These are phyloP conservation scores for Harpalus rubripes DNA, from an alignment of 2,888 invertebrate genomes.

Conservation along the genomic window DNA sequence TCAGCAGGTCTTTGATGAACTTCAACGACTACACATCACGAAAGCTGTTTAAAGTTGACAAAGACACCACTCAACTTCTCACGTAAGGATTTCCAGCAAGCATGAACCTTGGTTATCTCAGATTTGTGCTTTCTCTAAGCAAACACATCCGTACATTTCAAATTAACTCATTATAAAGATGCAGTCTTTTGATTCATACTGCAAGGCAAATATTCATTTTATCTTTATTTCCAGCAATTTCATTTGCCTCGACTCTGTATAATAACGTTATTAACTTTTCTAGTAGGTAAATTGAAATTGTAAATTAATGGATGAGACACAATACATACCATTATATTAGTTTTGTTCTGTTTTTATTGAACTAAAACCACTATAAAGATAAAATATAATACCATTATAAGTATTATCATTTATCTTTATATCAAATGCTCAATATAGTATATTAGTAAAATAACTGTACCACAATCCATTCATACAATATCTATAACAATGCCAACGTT, in stretches of 20 bases:
- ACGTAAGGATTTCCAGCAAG: conserved; percentile 82
- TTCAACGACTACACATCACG: conserved; percentile 95
- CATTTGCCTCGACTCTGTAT: background rate
- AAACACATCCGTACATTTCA: conserved; percentile 9
- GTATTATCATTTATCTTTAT: background rate
- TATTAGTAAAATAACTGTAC: background rate
- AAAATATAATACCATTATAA: background rate
- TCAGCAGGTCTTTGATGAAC: conserved; percentile 92
- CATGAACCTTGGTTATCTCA: conserved; percentile 6
- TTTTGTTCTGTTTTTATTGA: background rate
- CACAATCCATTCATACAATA: too few species aligned
- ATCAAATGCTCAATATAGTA: background rate
- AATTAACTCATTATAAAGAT: conserved; percentile 14
- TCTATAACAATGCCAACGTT: too few species aligned
- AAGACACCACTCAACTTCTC: conserved; percentile 95
- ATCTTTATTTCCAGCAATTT: background rate
- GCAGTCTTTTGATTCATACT: background rate
- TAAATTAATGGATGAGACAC: background rate
- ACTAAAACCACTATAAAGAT: background rate
- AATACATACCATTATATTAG: background rate
- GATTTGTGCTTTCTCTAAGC: conserved; percentile 12
- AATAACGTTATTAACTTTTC: conserved; percentile 8
- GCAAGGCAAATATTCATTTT: conserved; percentile 2
- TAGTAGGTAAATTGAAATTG: background rate
- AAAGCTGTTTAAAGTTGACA: conserved; percentile 90